Percentiles rank a stretch among this genome's conserved stretches.
Conservation (phyloP, 2,888 invertebrate genomes). For the Peribatodes rhomboidaria region DNA sequence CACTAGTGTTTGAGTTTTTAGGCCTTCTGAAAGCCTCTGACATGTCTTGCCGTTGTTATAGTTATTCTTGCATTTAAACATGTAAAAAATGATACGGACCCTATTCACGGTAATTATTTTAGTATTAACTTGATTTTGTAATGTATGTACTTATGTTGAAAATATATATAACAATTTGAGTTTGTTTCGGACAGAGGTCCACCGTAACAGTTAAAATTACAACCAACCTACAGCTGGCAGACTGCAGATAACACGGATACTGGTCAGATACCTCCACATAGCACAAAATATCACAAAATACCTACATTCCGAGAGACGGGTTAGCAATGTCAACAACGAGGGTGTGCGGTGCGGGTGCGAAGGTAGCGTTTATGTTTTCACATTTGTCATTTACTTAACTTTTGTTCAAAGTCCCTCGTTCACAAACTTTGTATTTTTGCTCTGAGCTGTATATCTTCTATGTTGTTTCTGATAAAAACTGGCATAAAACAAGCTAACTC, state of each 20-base stretch:
- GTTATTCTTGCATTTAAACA: too few species aligned
- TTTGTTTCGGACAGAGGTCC: not conserved
- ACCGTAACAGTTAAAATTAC: conserved; percentile 1
- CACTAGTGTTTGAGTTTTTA: too few species aligned
- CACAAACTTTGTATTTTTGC: too few species aligned
- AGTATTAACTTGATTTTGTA: too few species aligned
- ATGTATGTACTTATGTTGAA: too few species aligned
- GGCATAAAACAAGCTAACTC: too few species aligned
- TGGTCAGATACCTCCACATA: conserved; percentile 4
- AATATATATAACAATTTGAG: conserved; percentile 3
- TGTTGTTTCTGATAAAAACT: too few species aligned
- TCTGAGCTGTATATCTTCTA: too few species aligned
- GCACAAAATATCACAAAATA: conserved; percentile 10
- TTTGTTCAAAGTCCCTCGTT: too few species aligned
- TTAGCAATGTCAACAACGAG: conserved; percentile 21
- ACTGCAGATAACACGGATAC: conserved; percentile 6
- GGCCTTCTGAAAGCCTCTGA: too few species aligned
- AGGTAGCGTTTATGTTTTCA: not conserved
- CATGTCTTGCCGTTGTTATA: too few species aligned
- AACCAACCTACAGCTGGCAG: conserved; percentile 10
- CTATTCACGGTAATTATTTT: not conserved
- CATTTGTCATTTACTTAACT: not conserved
- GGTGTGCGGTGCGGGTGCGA: conserved; percentile 4
- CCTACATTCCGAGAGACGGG: conserved; percentile 15
- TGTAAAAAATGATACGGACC: too few species aligned